Conservation (phyloP, 2,888 invertebrate genomes). For the Mayetiola destructor region DNA sequence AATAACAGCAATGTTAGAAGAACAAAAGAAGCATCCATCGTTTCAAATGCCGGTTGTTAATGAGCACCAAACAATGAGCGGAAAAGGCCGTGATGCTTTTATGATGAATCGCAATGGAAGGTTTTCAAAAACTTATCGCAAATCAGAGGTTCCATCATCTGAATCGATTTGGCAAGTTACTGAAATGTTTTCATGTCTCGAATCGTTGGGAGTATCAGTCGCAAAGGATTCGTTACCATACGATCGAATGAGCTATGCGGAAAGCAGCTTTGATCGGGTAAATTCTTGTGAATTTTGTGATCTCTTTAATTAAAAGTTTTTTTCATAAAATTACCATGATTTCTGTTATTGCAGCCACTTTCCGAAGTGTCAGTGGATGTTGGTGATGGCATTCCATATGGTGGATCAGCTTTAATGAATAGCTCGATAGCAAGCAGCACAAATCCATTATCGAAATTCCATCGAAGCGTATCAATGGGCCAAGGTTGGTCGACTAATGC, state of each 20-base stretch:
- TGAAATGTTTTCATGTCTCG: conserved; percentile 33
- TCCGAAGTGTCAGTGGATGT: conserved; percentile 36
- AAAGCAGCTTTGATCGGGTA: conserved; percentile 33
- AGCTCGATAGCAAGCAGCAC: conserved; percentile 21
- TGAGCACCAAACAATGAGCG: conserved; percentile 29
- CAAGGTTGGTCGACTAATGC: conserved; percentile 36
- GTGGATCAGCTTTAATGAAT: conserved; percentile 28
- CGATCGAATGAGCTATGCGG: conserved; percentile 32
- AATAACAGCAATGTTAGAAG: conserved; percentile 18
- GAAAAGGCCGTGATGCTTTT: conserved; percentile 29
- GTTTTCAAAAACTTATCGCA: conserved; percentile 21
- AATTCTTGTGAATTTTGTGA: conserved; percentile 23
- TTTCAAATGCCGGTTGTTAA: conserved; percentile 34
- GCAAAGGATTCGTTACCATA: conserved; percentile 31
- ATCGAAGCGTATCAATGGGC: conserved; percentile 79
- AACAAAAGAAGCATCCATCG: conserved; percentile 29
- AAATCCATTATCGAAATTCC: conserved; percentile 41
- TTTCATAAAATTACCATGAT: not conserved
- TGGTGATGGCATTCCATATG: conserved; percentile 28
- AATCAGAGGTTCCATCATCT: conserved; percentile 30
- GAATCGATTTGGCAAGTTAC: conserved; percentile 34
- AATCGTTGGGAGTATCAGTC: conserved; percentile 30
- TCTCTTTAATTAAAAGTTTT: not conserved
- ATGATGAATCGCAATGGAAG: not conserved
- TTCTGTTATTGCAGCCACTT: conserved; percentile 25